Conservation (phyloP, 2,888 invertebrate species). For the Trichopoda pennipes region DNA sequence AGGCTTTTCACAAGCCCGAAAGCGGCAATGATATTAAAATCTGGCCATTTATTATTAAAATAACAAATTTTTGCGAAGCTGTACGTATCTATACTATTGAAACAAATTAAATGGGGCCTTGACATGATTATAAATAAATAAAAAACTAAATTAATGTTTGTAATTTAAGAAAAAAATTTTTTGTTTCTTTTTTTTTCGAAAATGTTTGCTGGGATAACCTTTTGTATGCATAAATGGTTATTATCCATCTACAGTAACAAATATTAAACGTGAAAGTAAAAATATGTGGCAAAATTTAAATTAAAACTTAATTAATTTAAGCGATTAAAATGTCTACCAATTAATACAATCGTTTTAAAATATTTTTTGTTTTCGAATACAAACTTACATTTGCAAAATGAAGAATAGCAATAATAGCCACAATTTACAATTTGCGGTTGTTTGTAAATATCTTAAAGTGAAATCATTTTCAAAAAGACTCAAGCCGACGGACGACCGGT, state of each 20-base stretch:
- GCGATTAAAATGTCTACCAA: not conserved
- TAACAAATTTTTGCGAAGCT: too few species aligned
- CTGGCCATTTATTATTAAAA: too few species aligned
- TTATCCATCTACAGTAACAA: not conserved
- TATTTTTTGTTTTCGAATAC: too few species aligned
- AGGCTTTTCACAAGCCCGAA: too few species aligned
- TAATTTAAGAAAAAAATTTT: not conserved
- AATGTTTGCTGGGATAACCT: not conserved
- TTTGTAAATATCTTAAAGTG: slow-evolving; percentile 77
- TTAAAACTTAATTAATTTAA: not conserved
- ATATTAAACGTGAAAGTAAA: not conserved
- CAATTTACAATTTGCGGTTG: slow-evolving; percentile 74
- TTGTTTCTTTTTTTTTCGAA: not conserved
- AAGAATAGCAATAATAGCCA: not conserved
- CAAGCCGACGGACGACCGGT: slow-evolving; percentile 40
- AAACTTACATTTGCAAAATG: too few species aligned
- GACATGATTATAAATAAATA: too few species aligned
- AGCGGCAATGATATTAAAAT: too few species aligned
- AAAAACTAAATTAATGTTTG: too few species aligned
- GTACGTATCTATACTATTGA: too few species aligned
- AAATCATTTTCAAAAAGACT: slow-evolving; percentile 70
- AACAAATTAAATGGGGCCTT: too few species aligned
- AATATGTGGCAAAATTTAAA: not conserved
- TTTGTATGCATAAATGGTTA: too few species aligned
- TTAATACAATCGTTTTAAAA: too few species aligned